Percentiles rank a stretch among this genome's conserved stretches.
These are phyloP conservation scores for Machimus atricapillus DNA, from an alignment of 2,888 invertebrate species.

Conservation along the genomic window DNA sequence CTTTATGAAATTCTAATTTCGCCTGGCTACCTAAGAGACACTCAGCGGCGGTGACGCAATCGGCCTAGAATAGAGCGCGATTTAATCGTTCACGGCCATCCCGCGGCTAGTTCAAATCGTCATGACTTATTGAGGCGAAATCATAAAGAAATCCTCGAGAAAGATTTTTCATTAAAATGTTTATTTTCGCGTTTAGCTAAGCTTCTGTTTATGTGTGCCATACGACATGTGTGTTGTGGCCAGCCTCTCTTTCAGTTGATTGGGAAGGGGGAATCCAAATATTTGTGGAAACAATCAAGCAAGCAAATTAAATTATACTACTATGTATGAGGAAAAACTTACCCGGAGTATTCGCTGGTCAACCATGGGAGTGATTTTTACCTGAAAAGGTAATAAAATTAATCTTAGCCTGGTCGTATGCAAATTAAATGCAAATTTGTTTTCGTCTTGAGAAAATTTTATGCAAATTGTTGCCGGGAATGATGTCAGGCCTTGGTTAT, in stretches of 20 bases:
- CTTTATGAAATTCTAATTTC: not conserved
- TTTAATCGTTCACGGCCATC: constrained; percentile 25
- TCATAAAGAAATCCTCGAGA: not conserved
- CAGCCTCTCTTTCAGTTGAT: not conserved
- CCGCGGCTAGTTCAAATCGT: not conserved
- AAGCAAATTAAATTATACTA: not conserved
- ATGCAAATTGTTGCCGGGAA: constrained; percentile 14
- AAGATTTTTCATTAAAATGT: constrained; percentile 5
- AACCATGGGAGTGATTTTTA: constrained; percentile 11
- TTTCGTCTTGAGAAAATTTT: constrained; percentile 13
- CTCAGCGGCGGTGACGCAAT: not conserved
- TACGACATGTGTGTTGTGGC: not conserved
- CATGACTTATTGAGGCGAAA: constrained; percentile 13
- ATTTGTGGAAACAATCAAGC: not conserved
- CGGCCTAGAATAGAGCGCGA: not conserved
- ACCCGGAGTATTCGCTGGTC: not conserved
- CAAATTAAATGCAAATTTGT: constrained; percentile 20
- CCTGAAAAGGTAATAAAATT: constrained; percentile 28
- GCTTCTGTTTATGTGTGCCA: not conserved
- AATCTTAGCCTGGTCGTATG: constrained; percentile 1
- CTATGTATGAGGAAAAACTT: constrained; percentile 21
- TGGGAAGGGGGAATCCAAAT: not conserved
- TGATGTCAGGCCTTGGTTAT: constrained; percentile 22
- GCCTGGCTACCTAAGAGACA: not conserved
- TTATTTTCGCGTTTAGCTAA: not conserved